Evolutionary conservation across 2,797 vertebrate genomes (phyloP).

Genomic region (Aselliscus stoliczkanus): DNA sequence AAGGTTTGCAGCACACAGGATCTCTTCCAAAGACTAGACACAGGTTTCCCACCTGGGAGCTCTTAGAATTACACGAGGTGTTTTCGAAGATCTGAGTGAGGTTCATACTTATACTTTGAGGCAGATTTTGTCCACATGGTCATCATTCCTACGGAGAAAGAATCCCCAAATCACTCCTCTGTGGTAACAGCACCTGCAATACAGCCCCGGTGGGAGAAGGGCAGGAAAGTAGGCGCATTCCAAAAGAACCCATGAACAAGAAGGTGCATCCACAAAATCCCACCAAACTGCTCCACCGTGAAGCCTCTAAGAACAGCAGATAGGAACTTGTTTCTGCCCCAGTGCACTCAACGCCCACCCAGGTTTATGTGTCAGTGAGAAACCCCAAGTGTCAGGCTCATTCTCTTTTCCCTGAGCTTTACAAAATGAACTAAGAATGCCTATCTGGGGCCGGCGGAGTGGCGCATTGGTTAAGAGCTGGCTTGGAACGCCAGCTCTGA

Average conservation of each 20-base stretch:
- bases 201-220: too few relatives aligned
- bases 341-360: not conserved
- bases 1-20: not conserved
- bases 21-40: not conserved
- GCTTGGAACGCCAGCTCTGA: too few relatives aligned
- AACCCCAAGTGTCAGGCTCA: not conserved
- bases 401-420: not conserved
- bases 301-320: not conserved
- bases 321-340: not conserved
- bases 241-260: not conserved
- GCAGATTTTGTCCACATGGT: not conserved
- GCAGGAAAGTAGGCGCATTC: not conserved
- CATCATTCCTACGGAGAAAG: not conserved
- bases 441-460: too few relatives aligned
- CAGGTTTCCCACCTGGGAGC: not conserved
- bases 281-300: not conserved
- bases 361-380: not conserved
- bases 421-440: not conserved
- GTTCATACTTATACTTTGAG: not conserved
- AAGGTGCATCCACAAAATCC: not conserved
- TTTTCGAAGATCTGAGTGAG: not conserved
- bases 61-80: not conserved
- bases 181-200: not conserved
- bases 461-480: too few relatives aligned
- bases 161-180: not conserved